These are phyloP conservation scores for Melospiza georgiana DNA, from an alignment of 2,113 vertebrate genomes.

Conservation along the genomic window DNA sequence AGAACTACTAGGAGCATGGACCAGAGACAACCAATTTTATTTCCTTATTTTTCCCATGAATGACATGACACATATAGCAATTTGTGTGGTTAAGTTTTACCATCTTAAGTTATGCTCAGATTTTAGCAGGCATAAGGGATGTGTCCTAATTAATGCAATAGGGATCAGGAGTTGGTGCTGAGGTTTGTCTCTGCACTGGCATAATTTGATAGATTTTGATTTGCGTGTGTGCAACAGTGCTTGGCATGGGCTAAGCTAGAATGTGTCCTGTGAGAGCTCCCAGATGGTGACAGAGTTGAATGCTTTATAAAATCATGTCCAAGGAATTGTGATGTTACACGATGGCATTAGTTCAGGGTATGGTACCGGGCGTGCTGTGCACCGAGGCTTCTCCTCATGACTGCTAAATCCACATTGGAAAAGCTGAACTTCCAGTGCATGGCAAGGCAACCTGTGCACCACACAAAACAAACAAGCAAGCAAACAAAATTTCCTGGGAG, in stretches of 20 bases:
- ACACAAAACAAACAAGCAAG: not conserved
- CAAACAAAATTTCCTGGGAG: not conserved
- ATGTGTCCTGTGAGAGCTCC: not conserved
- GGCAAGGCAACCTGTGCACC: not conserved
- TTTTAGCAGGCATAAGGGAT: not conserved
- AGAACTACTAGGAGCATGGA: not conserved
- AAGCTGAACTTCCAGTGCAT: not conserved
- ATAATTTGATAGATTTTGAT: not conserved
- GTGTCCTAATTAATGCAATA: not conserved
- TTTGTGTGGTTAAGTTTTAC: not conserved
- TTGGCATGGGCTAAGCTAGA: not conserved
- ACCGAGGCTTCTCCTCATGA: not conserved
- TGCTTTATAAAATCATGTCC: not conserved
- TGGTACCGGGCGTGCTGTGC: rapidly evolving
- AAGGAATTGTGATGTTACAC: not conserved
- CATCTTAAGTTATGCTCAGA: not conserved
- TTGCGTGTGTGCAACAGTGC: not conserved
- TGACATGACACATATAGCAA: not conserved
- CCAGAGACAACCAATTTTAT: not conserved
- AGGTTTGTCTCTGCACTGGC: not conserved
- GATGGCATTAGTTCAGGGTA: not conserved
- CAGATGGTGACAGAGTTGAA: not conserved
- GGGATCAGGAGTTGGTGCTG: not conserved
- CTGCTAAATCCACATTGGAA: not conserved
- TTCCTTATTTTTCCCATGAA: not conserved